A percentile compares a stretch with the other conserved stretches of the same genome.
Evolutionary conservation across 2,797 vertebrate genomes (phyloP).

Genomic region (Sebastiscus tertius): DNA sequence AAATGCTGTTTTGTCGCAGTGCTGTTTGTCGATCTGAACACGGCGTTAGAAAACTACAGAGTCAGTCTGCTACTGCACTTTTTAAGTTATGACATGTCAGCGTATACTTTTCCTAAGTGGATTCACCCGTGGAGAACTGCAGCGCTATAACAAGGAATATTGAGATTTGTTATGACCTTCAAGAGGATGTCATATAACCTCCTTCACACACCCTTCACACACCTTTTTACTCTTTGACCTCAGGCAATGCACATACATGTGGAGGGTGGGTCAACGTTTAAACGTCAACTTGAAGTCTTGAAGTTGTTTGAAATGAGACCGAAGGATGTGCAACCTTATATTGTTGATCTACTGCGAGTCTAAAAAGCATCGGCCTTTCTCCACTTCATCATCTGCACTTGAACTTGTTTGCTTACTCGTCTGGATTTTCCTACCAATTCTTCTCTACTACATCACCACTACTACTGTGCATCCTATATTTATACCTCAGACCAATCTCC

Average conservation of each 20-base stretch:
- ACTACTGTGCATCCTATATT: neutral
- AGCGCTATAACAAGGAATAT: conserved; percentile 26
- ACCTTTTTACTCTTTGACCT: conserved; percentile 2
- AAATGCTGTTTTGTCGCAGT: neutral
- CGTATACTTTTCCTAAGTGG: neutral
- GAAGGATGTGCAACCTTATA: conserved; percentile 18
- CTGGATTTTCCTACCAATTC: neutral
- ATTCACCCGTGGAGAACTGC: conserved; percentile 6
- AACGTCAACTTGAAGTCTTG: conserved; percentile 15
- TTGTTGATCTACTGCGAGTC: neutral
- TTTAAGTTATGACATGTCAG: neutral
- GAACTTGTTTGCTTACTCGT: neutral
- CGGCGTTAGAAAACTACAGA: neutral
- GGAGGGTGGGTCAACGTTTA: conserved; percentile 10
- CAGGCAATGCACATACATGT: conserved; percentile 10
- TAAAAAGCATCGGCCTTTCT: neutral
- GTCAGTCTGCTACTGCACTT: neutral
- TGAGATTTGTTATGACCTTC: conserved; percentile 33
- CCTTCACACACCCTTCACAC: neutral
- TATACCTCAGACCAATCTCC: neutral
- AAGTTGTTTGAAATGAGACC: conserved; percentile 16
- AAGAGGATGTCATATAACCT: neutral
- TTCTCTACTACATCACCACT: neutral
- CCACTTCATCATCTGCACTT: neutral
- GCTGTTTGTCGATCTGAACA: neutral